phyloP scores from a whole-genome alignment of 2,888 invertebrate genomes.

The Limnephilus marmoratus region DNA sequence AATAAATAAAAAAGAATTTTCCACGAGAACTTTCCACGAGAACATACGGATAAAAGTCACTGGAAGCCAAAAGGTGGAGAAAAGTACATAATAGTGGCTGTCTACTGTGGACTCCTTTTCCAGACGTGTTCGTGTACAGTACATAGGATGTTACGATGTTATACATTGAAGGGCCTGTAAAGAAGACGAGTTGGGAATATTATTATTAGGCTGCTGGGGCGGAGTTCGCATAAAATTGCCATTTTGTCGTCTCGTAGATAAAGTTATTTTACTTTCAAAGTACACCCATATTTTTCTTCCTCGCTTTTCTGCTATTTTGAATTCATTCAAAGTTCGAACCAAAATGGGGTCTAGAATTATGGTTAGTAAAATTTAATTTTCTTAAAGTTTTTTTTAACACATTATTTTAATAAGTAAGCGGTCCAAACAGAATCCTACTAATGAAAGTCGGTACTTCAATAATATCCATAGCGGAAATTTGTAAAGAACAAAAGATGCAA shows the following conservation, averaged over 20 bases:
- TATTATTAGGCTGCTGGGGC: background rate
- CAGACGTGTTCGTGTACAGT: background rate
- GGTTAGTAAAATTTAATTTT: background rate
- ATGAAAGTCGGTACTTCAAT: background rate
- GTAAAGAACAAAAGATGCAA: too few relatives aligned
- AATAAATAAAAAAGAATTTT: background rate
- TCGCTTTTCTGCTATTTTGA: background rate
- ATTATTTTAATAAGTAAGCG: background rate
- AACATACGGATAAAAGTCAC: background rate
- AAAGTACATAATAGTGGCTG: background rate
- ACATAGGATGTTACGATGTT: background rate
- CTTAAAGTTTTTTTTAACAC: background rate
- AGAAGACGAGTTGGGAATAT: background rate
- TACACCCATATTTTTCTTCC: background rate
- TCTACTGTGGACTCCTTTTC: background rate
- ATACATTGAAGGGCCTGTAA: background rate
- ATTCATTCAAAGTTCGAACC: background rate
- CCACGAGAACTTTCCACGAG: too few relatives aligned
- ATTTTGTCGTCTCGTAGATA: background rate
- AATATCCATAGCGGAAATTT: background rate
- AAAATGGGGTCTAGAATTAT: background rate
- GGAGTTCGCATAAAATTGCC: background rate
- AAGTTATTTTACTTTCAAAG: background rate
- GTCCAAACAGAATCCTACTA: background rate
- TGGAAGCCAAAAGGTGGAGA: background rate